Evolutionary conservation across 2,888 invertebrate genomes (phyloP).

Genomic region (Griposia aprilina): DNA sequence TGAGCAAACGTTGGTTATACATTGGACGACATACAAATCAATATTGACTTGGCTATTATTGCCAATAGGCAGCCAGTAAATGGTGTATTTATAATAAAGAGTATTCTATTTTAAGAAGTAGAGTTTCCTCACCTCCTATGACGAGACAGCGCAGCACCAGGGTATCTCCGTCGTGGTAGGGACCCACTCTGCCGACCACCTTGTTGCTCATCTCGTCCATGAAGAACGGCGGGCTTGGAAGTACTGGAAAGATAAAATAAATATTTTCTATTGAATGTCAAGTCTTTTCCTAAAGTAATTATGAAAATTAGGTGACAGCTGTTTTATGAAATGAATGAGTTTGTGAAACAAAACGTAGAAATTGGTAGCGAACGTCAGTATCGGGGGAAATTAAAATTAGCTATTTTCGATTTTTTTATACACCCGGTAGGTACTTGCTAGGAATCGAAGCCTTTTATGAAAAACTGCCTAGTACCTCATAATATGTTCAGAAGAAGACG

Average conservation of each 20-base stretch:
- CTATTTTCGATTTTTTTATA: no score
- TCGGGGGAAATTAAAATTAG: no score
- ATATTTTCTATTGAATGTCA: no score
- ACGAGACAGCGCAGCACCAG: conserved; percentile 90
- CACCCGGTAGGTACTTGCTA: not conserved
- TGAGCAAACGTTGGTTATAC: not conserved
- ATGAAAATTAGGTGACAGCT: no score
- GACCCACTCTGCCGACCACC: conserved; percentile 87
- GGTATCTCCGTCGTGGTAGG: conserved; percentile 91
- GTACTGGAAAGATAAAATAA: conserved; percentile 77
- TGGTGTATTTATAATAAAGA: not conserved
- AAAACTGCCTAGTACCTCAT: not conserved
- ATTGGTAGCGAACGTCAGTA: no score
- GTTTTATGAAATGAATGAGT: no score
- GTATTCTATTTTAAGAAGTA: not conserved
- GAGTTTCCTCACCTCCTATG: conserved; percentile 87
- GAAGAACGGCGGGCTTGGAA: conserved; percentile 89
- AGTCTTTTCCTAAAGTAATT: no score
- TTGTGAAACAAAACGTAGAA: no score
- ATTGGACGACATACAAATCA: not conserved
- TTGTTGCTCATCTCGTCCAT: conserved; percentile 87
- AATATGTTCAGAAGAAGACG: not conserved
- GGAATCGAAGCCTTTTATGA: not conserved
- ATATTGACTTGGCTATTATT: not conserved
- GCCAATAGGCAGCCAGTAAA: not conserved